Evolutionary conservation across 1,140 invertebrate genomes (phyloP).

Genomic region (Pseudobourletiella spinata): DNA sequence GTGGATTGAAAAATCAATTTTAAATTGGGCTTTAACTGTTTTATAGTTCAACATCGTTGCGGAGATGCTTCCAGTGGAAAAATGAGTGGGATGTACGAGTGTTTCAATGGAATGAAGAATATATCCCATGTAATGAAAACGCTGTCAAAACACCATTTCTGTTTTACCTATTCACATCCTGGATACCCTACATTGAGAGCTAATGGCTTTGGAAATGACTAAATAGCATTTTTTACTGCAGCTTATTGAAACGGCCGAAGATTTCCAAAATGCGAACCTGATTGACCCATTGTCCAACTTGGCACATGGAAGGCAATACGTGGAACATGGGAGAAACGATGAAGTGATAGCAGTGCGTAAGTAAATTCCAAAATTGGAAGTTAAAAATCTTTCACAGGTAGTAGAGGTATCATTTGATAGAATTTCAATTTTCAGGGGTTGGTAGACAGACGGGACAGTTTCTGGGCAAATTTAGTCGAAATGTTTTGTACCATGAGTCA

Average conservation of each 20-base stretch:
- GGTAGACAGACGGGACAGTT: slow-evolving; percentile 29
- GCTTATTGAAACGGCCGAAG: slow-evolving; percentile 24
- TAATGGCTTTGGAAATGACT: not conserved
- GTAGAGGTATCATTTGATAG: not conserved
- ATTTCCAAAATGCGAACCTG: slow-evolving; percentile 11
- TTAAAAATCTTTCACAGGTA: no score
- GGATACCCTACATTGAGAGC: not conserved
- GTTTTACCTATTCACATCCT: no score
- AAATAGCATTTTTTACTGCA: no score
- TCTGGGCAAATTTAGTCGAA: slow-evolving; percentile 19
- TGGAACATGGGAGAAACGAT: slow-evolving; percentile 30
- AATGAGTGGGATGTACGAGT: slow-evolving; percentile 1
- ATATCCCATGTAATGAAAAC: not conserved
- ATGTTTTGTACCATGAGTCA: slow-evolving; percentile 27
- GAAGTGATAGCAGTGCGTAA: slow-evolving; percentile 10
- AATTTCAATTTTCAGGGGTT: not conserved
- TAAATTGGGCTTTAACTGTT: not conserved
- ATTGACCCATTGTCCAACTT: slow-evolving; percentile 19
- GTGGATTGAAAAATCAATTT: not conserved
- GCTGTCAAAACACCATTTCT: not conserved
- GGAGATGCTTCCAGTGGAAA: not conserved
- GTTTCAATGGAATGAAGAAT: slow-evolving; percentile 7
- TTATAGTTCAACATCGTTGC: slow-evolving; percentile 3
- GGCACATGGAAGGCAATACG: slow-evolving; percentile 22
- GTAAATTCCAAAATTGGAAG: no score